phyloP scores from a whole-genome alignment of 2,888 invertebrate genomes.

The Automeris io region DNA sequence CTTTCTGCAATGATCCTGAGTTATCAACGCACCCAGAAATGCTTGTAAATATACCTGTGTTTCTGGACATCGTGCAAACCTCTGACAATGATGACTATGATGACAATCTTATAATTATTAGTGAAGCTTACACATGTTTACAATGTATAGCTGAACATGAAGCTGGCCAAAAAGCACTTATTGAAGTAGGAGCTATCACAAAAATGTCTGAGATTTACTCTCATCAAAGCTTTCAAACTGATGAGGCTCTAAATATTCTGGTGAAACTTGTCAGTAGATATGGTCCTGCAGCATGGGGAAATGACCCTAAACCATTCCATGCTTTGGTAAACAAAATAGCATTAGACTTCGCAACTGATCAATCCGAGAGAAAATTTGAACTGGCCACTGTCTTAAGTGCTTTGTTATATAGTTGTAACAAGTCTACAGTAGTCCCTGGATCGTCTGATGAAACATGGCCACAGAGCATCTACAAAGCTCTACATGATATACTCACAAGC shows the following conservation, averaged over 20 bases:
- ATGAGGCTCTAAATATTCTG: slow-evolving; percentile 89
- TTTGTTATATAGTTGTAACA: slow-evolving; percentile 84
- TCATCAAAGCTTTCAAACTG: slow-evolving; percentile 92
- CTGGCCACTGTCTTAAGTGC: slow-evolving; percentile 87
- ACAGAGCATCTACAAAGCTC: slow-evolving; percentile 86
- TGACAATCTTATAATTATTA: slow-evolving; percentile 90
- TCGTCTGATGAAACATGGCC: slow-evolving; percentile 88
- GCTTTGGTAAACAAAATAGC: slow-evolving; percentile 89
- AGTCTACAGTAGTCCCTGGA: slow-evolving; percentile 79
- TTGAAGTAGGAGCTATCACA: slow-evolving; percentile 85
- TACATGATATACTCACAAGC: slow-evolving; percentile 89
- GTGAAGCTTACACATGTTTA: slow-evolving; percentile 90
- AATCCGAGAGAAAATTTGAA: slow-evolving; percentile 93
- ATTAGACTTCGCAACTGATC: slow-evolving; percentile 91
- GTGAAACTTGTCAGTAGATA: slow-evolving; percentile 84
- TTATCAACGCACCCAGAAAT: slow-evolving; percentile 89
- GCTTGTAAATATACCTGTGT: slow-evolving; percentile 87
- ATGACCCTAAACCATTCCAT: slow-evolving; percentile 87
- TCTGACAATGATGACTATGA: slow-evolving; percentile 91
- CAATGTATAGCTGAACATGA: slow-evolving; percentile 87
- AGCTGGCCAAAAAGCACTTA: slow-evolving; percentile 87
- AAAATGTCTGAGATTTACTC: slow-evolving; percentile 92
- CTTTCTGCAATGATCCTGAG: slow-evolving; percentile 89
- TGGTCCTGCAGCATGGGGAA: slow-evolving; percentile 86
- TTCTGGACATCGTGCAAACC: slow-evolving; percentile 89